Evolutionary conservation across 2,888 invertebrate species (phyloP).

Genomic region (Syrista parreyssii): DNA sequence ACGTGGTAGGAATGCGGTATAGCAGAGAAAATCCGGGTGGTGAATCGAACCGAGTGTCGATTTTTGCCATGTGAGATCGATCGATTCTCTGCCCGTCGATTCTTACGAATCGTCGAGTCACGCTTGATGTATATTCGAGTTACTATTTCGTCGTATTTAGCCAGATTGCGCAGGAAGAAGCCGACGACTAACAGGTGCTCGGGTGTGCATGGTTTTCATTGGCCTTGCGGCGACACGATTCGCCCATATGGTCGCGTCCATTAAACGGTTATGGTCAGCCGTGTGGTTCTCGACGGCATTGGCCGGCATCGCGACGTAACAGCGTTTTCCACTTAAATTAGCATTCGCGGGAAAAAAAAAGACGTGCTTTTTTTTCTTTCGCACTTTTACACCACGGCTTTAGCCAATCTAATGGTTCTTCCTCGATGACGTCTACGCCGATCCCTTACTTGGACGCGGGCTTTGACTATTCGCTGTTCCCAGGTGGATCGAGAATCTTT

Average conservation of each 20-base stretch:
- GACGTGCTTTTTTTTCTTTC: too few relatives aligned
- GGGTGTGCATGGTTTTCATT: conserved; percentile 26
- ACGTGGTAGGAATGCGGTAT: neutral
- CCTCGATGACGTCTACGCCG: neutral
- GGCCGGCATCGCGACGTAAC: neutral
- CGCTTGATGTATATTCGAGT: neutral
- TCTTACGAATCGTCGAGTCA: neutral
- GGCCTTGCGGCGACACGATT: conserved; percentile 34
- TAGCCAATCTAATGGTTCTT: neutral
- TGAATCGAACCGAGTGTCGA: neutral
- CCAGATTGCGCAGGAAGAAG: neutral
- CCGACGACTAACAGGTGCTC: neutral
- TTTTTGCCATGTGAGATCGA: neutral
- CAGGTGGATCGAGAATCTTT: neutral
- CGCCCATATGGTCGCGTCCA: conserved; percentile 30
- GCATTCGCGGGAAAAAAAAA: neutral
- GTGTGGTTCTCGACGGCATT: neutral
- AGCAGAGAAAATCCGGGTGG: neutral
- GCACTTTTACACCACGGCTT: neutral
- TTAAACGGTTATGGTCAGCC: conserved; percentile 7
- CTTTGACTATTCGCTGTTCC: neutral
- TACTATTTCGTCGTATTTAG: neutral
- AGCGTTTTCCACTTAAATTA: neutral
- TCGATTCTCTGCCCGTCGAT: neutral
- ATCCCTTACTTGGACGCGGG: neutral